Percentiles rank a stretch among this genome's conserved stretches.
Conservation (phyloP, 2,888 invertebrate genomes). For the Osedax fenrisi region DNA sequence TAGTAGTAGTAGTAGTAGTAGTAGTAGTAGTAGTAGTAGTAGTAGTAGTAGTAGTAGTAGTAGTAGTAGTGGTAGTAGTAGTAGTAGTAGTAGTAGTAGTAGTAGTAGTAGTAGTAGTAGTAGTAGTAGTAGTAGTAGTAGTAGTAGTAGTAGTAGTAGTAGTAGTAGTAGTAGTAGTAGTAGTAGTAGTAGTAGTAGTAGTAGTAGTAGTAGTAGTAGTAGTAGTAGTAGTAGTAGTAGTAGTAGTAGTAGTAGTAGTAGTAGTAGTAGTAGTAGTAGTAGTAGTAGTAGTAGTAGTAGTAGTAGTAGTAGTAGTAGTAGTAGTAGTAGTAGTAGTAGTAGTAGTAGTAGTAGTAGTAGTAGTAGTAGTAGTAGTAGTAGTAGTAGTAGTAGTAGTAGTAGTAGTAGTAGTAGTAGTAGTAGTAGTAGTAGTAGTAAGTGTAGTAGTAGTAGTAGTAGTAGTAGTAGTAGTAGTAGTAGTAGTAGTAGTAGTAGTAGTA, state of each 20-base stretch:
- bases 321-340: neutral
- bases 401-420: neutral
- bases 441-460: neutral
- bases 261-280: slow-evolving; percentile 2
- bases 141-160: slow-evolving; percentile 2
- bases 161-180: slow-evolving; percentile 2
- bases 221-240: slow-evolving; percentile 2
- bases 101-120: slow-evolving; percentile 2
- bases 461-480: neutral
- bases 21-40: slow-evolving; percentile 2
- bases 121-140: neutral
- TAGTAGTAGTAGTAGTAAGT: too few relatives aligned
- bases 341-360: slow-evolving; percentile 2
- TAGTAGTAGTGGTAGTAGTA: neutral
- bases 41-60: neutral
- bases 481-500: slow-evolving; percentile 2
- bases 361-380: slow-evolving; percentile 2
- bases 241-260: slow-evolving; percentile 2
- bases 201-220: slow-evolving; percentile 2
- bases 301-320: neutral
- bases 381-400: slow-evolving; percentile 2
- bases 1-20: slow-evolving; percentile 2
- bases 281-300: slow-evolving; percentile 2
- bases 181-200: slow-evolving; percentile 2
- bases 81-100: neutral